These are phyloP conservation scores for Nipponacmea schrenckii DNA, from an alignment of 2,888 invertebrate species.

Conservation along the genomic window DNA sequence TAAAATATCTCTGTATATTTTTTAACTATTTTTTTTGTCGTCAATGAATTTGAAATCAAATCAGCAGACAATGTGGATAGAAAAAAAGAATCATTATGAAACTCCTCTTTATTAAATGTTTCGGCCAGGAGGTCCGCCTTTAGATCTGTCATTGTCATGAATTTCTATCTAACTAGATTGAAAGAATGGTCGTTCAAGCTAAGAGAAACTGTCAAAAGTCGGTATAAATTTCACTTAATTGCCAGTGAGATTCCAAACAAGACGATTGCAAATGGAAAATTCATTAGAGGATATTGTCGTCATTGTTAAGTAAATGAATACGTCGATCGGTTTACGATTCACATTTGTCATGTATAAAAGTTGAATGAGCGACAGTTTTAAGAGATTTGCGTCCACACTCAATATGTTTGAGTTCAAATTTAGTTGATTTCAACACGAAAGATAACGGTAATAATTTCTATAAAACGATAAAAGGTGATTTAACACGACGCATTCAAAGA, in stretches of 20 bases:
- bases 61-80: too few relatives aligned
- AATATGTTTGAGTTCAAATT: neutral
- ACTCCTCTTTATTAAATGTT: neutral
- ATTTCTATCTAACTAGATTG: neutral
- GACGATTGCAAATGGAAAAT: conserved; percentile 8
- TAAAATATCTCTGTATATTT: too few relatives aligned
- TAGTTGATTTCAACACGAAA: conserved; percentile 6
- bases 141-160: neutral
- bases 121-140: neutral
- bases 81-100: too few relatives aligned
- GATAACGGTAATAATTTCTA: neutral
- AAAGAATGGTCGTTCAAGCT: neutral
- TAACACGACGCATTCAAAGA: too few relatives aligned
- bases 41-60: too few relatives aligned
- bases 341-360: conserved; percentile 6
- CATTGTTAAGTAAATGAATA: conserved; percentile 8
- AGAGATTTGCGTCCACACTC: neutral
- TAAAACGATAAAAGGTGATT: too few relatives aligned
- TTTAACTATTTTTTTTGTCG: too few relatives aligned
- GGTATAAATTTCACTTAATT: neutral
- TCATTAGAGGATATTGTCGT: conserved; percentile 7
- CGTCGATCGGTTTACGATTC: conserved; percentile 6
- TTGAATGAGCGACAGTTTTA: neutral
- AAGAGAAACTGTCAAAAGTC: conserved; percentile 4
- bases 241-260: neutral